phyloP scores from a whole-genome alignment of 2,113 vertebrate species.

The Chaetura pelagica region DNA sequence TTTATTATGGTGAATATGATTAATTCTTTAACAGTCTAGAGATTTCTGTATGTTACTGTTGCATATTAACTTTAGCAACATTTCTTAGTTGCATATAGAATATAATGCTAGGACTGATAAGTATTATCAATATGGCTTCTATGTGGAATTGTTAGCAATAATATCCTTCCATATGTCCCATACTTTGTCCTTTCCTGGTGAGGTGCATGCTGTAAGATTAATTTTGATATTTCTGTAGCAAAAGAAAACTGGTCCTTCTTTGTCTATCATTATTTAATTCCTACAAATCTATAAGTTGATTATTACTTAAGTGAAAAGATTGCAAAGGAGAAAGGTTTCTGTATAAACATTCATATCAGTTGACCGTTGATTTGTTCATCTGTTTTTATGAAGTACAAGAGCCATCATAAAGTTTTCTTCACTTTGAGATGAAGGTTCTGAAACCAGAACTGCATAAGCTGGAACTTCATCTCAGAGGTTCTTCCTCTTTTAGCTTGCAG shows the following conservation, averaged over 20 bases:
- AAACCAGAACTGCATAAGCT: neutral
- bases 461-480: neutral
- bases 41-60: neutral
- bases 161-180: neutral
- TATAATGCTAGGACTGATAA: neutral
- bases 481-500: neutral
- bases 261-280: neutral
- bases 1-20: neutral
- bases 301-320: neutral
- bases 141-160: neutral
- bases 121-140: neutral
- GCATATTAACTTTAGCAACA: neutral
- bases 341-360: neutral
- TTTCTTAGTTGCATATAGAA: neutral
- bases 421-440: neutral
- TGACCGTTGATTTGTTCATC: neutral
- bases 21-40: neutral
- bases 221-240: neutral
- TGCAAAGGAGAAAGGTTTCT: neutral
- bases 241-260: neutral
- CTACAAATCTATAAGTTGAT: neutral
- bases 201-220: neutral
- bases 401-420: neutral
- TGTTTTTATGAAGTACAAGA: neutral
- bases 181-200: neutral